phyloP scores from a whole-genome alignment of 2,888 invertebrate species.

The Synergus gifuensis region DNA sequence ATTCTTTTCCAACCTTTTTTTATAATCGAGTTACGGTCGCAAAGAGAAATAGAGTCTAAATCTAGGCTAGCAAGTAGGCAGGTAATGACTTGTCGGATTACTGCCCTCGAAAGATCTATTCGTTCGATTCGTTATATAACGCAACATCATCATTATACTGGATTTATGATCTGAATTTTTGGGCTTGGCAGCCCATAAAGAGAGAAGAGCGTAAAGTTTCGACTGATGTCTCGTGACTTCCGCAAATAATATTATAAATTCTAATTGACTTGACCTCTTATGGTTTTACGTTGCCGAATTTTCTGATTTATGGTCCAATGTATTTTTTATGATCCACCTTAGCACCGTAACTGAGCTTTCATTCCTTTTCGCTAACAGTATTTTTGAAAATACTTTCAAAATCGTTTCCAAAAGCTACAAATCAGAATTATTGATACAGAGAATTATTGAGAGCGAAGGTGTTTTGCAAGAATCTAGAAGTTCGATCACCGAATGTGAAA shows the following conservation, averaged over 20 bases:
- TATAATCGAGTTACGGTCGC: not conserved
- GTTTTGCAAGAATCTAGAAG: not conserved
- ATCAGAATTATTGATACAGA: not conserved
- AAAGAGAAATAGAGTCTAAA: not conserved
- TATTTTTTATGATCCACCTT: not conserved
- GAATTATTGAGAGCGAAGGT: not conserved
- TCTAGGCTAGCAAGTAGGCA: conserved; percentile 31
- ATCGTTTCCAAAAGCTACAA: not conserved
- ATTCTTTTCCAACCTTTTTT: not conserved
- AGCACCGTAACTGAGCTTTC: not conserved
- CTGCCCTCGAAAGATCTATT: conserved; percentile 45
- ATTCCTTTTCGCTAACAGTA: not conserved
- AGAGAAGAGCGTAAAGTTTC: conserved; percentile 45
- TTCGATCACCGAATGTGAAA: conserved; percentile 1
- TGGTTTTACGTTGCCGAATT: not conserved
- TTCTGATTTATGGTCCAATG: not conserved
- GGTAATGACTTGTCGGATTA: conserved; percentile 53
- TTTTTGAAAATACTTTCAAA: not conserved
- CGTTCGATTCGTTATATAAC: conserved; percentile 54
- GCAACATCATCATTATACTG: conserved; percentile 52
- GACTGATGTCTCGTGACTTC: conserved; percentile 54
- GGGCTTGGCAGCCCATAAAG: conserved; percentile 53
- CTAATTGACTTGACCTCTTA: conserved; percentile 42
- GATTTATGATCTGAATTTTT: conserved; percentile 56
- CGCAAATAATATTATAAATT: conserved; percentile 40